Percentiles rank a stretch among this genome's conserved stretches.
Conservation (phyloP, 2,888 invertebrate species). For the Eupithecia pulchellata region DNA sequence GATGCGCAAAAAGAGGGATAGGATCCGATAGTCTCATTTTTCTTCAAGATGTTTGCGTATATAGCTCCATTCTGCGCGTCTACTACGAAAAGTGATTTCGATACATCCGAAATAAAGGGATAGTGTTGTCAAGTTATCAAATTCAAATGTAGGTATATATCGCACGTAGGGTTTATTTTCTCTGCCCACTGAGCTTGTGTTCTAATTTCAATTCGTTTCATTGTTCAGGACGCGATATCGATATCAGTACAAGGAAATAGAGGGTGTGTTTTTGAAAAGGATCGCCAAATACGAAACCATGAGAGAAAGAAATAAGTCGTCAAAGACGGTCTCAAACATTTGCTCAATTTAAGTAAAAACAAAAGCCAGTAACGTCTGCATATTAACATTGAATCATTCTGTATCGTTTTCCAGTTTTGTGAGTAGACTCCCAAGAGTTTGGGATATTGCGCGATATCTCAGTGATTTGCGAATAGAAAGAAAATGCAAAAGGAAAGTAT, state of each 20-base stretch:
- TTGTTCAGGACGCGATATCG: background rate
- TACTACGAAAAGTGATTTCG: background rate
- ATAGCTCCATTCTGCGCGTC: background rate
- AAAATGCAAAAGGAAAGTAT: slow-evolving; percentile 8
- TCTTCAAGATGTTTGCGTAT: slow-evolving; percentile 15
- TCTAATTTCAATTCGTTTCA: background rate
- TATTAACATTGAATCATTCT: background rate
- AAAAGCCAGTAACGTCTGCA: too few species aligned
- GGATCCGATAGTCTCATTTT: slow-evolving; percentile 7
- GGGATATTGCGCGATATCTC: slow-evolving; percentile 7
- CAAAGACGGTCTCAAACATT: too few species aligned
- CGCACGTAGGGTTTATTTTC: background rate
- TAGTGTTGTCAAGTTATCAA: background rate
- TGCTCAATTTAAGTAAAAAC: too few species aligned
- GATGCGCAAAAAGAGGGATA: slow-evolving; percentile 1
- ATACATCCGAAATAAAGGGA: background rate
- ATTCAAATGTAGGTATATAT: slow-evolving; percentile 3
- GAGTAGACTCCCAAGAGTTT: background rate
- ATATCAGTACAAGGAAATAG: background rate
- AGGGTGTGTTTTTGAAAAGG: too few species aligned
- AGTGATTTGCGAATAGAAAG: slow-evolving; percentile 3
- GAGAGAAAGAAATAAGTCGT: too few species aligned
- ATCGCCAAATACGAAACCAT: too few species aligned
- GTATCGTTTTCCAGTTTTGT: background rate
- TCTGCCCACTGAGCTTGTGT: background rate